A percentile compares a stretch with the other conserved stretches of the same genome.
phyloP scores from a whole-genome alignment of 2,113 vertebrate species.

The Anser cygnoides region DNA sequence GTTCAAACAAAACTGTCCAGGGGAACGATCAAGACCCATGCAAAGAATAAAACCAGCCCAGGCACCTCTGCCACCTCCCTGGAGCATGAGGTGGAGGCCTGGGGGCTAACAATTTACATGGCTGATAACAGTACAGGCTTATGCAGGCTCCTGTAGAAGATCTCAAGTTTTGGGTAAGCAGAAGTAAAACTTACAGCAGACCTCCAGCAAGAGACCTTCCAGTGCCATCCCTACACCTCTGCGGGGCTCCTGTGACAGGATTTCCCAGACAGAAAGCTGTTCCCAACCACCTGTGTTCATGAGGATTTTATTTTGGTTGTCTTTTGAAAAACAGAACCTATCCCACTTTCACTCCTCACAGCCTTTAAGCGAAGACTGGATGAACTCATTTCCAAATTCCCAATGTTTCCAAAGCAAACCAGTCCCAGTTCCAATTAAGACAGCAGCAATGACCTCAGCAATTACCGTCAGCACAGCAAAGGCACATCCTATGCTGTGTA shows the following conservation, averaged over 20 bases:
- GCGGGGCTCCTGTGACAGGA: neutral
- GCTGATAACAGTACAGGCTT: neutral
- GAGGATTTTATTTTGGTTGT: neutral
- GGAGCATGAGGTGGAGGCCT: neutral
- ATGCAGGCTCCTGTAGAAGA: neutral
- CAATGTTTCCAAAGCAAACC: neutral
- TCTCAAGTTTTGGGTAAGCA: neutral
- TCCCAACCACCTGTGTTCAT: neutral
- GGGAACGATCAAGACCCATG: neutral
- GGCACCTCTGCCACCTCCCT: neutral
- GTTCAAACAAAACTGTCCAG: neutral
- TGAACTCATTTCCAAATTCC: neutral
- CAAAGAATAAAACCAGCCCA: neutral
- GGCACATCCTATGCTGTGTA: fast-evolving
- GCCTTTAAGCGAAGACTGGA: neutral
- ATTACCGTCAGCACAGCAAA: neutral
- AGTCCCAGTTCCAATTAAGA: neutral
- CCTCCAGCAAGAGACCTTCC: neutral
- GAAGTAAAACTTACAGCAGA: neutral
- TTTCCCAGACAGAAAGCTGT: neutral
- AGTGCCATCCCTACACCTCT: neutral
- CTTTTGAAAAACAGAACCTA: neutral
- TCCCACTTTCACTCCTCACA: neutral
- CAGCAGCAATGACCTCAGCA: neutral
- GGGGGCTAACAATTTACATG: neutral